A percentile compares a stretch with the other conserved stretches of the same genome.
Evolutionary conservation across 2,113 vertebrate genomes (phyloP).

Genomic region (Oncorhynchus nerka): DNA sequence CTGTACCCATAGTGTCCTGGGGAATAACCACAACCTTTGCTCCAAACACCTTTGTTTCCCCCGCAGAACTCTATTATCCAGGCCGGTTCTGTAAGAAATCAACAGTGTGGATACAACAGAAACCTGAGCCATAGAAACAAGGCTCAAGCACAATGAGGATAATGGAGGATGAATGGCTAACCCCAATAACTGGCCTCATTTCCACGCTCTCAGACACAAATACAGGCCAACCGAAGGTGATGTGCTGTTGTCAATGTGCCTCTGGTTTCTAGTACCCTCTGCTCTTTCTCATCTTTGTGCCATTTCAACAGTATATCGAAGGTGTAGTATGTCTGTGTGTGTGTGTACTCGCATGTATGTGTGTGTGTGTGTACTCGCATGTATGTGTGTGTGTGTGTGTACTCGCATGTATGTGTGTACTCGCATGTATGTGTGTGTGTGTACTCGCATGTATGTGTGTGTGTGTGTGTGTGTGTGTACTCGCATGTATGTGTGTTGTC

Average conservation of each 20-base stretch:
- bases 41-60: not conserved
- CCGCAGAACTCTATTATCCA: conserved; percentile 23
- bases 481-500: not conserved
- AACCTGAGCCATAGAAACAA: conserved; percentile 46
- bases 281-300: not conserved
- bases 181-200: conserved; percentile 64
- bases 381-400: not conserved
- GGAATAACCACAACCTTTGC: conserved; percentile 24
- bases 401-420: not conserved
- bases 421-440: no score
- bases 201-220: conserved; percentile 48
- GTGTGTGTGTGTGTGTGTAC: no score
- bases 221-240: not conserved
- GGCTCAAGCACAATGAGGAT: conserved; percentile 36
- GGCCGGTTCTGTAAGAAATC: conserved; percentile 32
- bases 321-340: not conserved
- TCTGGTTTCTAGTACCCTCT: not conserved
- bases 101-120: conserved; percentile 22
- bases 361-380: not conserved
- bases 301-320: not conserved
- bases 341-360: not conserved
- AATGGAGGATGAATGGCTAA: conserved; percentile 40
- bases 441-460: not conserved
- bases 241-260: not conserved
- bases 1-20: not conserved